These are phyloP conservation scores for Carollia perspicillata DNA, from an alignment of 2,113 vertebrate species.

Conservation along the genomic window DNA sequence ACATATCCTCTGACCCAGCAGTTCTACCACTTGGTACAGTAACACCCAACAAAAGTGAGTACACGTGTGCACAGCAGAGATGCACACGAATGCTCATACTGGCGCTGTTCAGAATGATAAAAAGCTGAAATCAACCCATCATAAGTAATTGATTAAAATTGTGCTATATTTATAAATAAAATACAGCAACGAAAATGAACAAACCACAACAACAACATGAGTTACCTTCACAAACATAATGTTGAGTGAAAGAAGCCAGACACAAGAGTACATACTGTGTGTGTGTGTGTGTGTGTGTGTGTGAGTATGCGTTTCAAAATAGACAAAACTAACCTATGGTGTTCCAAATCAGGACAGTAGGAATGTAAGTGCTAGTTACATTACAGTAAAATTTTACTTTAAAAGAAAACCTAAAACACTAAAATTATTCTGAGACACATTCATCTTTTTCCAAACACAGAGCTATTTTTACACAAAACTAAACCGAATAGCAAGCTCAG, in stretches of 20 bases:
- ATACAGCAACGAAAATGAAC: neutral
- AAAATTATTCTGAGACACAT: neutral
- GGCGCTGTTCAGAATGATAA: neutral
- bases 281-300: neutral
- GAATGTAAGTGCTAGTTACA: neutral
- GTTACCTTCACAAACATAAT: neutral
- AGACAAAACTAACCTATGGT: neutral
- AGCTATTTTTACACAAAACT: neutral
- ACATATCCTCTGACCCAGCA: neutral
- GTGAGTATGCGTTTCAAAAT: neutral
- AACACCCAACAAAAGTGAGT: neutral
- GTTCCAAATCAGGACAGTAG: neutral
- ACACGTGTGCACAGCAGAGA: neutral
- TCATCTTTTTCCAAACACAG: neutral
- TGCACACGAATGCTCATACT: neutral
- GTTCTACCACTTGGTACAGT: neutral
- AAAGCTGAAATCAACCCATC: neutral
- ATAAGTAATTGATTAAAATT: neutral
- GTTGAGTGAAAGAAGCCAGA: neutral
- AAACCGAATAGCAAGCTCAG: neutral
- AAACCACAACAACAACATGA: neutral
- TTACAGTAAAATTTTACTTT: neutral
- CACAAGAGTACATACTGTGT: neutral
- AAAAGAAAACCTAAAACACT: neutral
- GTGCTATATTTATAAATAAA: neutral